A percentile compares a stretch with the other conserved stretches of the same genome.
Evolutionary conservation across 2,888 invertebrate species (phyloP).

Genomic region (Idaea aversata): DNA sequence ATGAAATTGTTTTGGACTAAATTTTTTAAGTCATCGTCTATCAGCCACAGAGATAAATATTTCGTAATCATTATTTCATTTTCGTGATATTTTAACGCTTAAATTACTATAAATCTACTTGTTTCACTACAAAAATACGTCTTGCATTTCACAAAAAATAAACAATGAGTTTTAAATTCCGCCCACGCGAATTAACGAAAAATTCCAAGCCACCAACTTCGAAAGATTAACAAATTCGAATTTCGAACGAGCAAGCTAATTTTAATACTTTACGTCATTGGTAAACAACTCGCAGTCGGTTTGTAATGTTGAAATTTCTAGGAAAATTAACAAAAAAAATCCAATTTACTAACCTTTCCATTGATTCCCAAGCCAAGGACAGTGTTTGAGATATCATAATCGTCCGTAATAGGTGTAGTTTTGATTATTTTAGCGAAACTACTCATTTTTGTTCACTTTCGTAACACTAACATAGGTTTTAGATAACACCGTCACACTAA

Average conservation of each 20-base stretch:
- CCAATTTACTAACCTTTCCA: constrained; percentile 85
- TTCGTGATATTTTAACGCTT: no score
- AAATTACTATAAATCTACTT: no score
- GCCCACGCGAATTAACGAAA: not conserved
- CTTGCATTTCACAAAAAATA: not conserved
- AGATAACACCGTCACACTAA: constrained; percentile 33
- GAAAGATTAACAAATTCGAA: not conserved
- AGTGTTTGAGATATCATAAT: constrained; percentile 94
- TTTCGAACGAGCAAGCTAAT: constrained; percentile 31
- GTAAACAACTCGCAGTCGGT: constrained; percentile 44
- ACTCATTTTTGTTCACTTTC: constrained; percentile 55
- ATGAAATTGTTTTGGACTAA: not conserved
- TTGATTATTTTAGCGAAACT: constrained; percentile 81
- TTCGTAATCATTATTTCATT: not conserved
- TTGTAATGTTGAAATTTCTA: constrained; percentile 16
- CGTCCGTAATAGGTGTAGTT: constrained; percentile 90
- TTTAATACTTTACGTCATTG: constrained; percentile 49
- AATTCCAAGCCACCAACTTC: not conserved
- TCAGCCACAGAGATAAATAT: not conserved
- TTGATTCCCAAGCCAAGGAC: constrained; percentile 98
- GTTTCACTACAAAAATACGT: no score
- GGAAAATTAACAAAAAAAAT: constrained; percentile 8
- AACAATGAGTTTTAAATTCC: not conserved
- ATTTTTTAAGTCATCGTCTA: not conserved
- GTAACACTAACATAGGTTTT: constrained; percentile 33